Conservation (phyloP, 2,113 vertebrate genomes). For the Mystacornis crossleyi region DNA sequence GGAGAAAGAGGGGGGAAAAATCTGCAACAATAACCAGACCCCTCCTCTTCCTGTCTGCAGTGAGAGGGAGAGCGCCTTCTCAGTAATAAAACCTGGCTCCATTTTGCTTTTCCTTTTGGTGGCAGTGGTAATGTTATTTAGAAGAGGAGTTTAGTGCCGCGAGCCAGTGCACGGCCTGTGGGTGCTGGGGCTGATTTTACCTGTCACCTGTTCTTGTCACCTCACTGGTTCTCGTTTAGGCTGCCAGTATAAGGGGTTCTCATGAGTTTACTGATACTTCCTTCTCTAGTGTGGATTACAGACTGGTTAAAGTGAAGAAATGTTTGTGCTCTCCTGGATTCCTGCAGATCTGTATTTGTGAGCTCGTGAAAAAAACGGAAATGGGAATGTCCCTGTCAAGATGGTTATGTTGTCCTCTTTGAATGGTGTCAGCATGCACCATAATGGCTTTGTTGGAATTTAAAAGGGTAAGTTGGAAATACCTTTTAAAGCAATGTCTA, state of each 20-base stretch:
- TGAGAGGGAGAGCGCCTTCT: background rate
- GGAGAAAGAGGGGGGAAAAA: conserved; percentile 59
- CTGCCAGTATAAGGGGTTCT: background rate
- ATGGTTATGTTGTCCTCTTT: background rate
- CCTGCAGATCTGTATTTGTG: background rate
- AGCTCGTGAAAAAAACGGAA: background rate
- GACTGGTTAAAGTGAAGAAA: background rate
- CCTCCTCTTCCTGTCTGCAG: conserved; percentile 52
- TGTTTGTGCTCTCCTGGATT: background rate
- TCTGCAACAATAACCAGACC: conserved; percentile 55
- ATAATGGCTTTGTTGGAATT: background rate
- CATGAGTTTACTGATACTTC: background rate
- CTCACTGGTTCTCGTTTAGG: background rate
- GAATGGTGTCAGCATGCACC: rapidly evolving
- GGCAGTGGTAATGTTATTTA: background rate
- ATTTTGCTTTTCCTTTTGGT: background rate
- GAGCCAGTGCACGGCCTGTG: background rate
- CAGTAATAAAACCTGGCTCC: background rate
- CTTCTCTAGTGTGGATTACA: background rate
- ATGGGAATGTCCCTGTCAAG: background rate
- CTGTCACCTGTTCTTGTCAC: background rate
- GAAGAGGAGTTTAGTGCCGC: background rate
- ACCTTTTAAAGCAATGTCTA: background rate
- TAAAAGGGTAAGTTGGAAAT: background rate
- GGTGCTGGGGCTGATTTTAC: background rate